Conservation (phyloP, 2,113 vertebrate genomes). For the Ranitomeya imitator region DNA sequence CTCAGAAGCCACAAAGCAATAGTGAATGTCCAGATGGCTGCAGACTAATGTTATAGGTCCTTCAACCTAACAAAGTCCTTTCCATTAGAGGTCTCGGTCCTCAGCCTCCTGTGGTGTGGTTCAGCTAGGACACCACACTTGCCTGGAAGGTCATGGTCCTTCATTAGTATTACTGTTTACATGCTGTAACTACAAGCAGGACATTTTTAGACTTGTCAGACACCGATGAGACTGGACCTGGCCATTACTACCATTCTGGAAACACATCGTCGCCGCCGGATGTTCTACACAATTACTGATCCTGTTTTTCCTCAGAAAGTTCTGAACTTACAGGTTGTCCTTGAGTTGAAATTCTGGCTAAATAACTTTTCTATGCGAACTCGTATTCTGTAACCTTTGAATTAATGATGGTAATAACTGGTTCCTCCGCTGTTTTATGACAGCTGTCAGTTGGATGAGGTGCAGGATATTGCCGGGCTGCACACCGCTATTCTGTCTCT, state of each 20-base stretch:
- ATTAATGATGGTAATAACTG: conserved; percentile 49
- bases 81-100: too few relatives aligned
- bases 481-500: neutral
- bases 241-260: neutral
- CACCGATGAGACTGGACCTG: neutral
- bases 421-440: conserved; percentile 45
- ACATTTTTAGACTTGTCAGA: neutral
- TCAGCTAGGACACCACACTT: too few relatives aligned
- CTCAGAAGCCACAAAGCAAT: neutral
- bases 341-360: conserved; percentile 28
- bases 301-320: neutral
- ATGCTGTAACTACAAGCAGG: neutral
- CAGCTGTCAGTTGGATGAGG: conserved; percentile 47
- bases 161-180: too few relatives aligned
- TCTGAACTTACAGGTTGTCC: conserved; percentile 15
- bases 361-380: conserved; percentile 28
- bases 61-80: neutral
- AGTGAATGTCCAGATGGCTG: neutral
- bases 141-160: too few relatives aligned
- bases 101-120: too few relatives aligned
- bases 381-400: conserved; percentile 41
- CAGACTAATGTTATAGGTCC: neutral
- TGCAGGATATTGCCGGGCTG: conserved; percentile 14
- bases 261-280: neutral
- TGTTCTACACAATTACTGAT: neutral